A percentile compares a stretch with the other conserved stretches of the same genome.
phyloP scores from a whole-genome alignment of 2,797 vertebrate species.

The Glyptemys insculpta region DNA sequence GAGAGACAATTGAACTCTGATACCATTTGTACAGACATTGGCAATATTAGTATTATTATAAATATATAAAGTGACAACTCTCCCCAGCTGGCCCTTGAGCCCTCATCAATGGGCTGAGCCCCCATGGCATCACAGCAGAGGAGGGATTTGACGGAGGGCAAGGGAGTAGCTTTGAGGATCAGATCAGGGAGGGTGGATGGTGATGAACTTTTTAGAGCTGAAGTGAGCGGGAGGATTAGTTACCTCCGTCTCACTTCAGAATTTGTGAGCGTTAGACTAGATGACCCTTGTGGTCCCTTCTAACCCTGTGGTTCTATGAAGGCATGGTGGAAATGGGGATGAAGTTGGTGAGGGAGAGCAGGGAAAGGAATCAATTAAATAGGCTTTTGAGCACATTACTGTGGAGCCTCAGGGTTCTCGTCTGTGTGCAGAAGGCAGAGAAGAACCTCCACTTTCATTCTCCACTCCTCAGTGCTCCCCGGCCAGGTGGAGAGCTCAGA shows the following conservation, averaged over 20 bases:
- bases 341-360: neutral
- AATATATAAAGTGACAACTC: neutral
- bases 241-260: neutral
- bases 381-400: neutral
- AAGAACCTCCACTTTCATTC: neutral
- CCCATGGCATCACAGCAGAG: neutral
- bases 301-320: neutral
- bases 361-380: neutral
- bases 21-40: neutral
- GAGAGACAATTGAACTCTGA: neutral
- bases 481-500: neutral
- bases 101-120: neutral
- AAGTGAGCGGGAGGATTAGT: neutral
- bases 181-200: neutral
- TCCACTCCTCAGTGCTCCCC: neutral
- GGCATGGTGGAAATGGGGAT: neutral
- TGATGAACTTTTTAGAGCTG: neutral
- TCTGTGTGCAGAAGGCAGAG: neutral
- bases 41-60: neutral
- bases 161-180: neutral
- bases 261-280: neutral
- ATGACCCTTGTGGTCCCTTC: neutral
- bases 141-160: neutral
- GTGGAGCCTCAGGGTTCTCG: neutral
- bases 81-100: neutral